Evolutionary conservation across 2,797 vertebrate species (phyloP).

Genomic region (Scleropages formosus): DNA sequence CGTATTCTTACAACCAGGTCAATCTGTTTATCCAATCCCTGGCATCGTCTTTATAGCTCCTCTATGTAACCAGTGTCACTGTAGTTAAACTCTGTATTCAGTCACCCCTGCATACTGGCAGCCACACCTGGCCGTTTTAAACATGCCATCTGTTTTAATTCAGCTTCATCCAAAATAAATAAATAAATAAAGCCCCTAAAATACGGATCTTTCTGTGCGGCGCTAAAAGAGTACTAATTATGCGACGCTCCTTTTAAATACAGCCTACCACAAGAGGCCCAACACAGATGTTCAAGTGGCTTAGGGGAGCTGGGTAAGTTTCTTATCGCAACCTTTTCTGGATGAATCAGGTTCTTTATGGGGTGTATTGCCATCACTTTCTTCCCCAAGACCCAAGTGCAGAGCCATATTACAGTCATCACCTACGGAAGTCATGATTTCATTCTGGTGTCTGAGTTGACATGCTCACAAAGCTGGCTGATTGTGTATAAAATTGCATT

Average conservation of each 20-base stretch:
- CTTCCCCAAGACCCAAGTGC: neutral
- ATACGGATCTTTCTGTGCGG: slow-evolving; percentile 33
- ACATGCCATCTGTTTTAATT: slow-evolving; percentile 47
- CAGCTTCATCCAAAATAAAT: slow-evolving; percentile 31
- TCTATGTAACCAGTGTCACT: neutral
- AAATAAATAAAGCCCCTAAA: slow-evolving; percentile 7
- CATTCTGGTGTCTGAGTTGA: neutral
- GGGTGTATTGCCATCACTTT: slow-evolving; percentile 4
- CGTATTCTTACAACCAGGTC: slow-evolving; percentile 27
- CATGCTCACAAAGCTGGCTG: slow-evolving; percentile 26
- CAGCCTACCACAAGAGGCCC: slow-evolving; percentile 41
- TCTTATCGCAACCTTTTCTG: slow-evolving; percentile 21
- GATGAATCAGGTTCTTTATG: slow-evolving; percentile 14
- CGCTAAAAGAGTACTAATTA: slow-evolving; percentile 51
- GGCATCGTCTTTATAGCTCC: neutral
- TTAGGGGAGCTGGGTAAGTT: slow-evolving; percentile 27
- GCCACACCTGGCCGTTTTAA: slow-evolving; percentile 38
- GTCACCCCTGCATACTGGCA: slow-evolving; percentile 5
- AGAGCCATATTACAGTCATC: neutral
- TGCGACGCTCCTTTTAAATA: slow-evolving; percentile 50
- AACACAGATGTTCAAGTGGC: slow-evolving; percentile 54
- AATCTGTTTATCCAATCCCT: slow-evolving; percentile 2
- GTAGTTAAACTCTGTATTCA: slow-evolving; percentile 19
- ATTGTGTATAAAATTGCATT: slow-evolving; percentile 22
- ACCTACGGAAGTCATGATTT: slow-evolving; percentile 16